phyloP scores from a whole-genome alignment of 1,140 invertebrate species.

The Drosophila ercepeae region DNA sequence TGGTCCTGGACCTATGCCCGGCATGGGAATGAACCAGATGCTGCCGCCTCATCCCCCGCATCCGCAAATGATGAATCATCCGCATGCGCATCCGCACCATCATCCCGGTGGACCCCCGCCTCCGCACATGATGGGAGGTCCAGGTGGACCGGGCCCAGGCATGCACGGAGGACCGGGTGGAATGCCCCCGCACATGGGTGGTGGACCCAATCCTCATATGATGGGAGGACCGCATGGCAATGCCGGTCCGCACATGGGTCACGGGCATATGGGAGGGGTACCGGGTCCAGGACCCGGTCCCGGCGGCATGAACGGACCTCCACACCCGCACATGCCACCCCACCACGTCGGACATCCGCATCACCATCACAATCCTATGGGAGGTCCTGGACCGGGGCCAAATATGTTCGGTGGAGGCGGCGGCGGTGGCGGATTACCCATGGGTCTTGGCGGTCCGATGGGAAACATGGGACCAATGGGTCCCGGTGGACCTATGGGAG shows the following conservation, averaged over 20 bases:
- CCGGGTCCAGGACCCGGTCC: constrained; percentile 66
- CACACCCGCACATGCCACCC: constrained; percentile 62
- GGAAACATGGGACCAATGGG: constrained; percentile 66
- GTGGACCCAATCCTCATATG: constrained; percentile 70
- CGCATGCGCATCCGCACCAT: constrained; percentile 57
- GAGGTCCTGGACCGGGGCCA: constrained; percentile 41
- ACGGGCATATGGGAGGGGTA: constrained; percentile 74
- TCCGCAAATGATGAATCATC: constrained; percentile 70
- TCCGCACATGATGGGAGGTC: constrained; percentile 67
- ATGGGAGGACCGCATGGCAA: constrained; percentile 69
- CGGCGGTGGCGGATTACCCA: constrained; percentile 42
- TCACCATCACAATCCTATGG: constrained; percentile 67
- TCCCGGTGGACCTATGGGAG: constrained; percentile 58
- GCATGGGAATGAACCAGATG: constrained; percentile 82
- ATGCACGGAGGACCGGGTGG: constrained; percentile 69
- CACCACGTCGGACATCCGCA: constrained; percentile 61
- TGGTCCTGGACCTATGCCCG: constrained; percentile 51
- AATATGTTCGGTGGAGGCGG: constrained; percentile 31
- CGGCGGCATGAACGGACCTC: constrained; percentile 68
- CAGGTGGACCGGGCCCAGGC: constrained; percentile 26
- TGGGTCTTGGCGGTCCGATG: constrained; percentile 69
- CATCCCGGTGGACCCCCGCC: constrained; percentile 69
- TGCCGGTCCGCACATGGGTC: constrained; percentile 70
- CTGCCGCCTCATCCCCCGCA: constrained; percentile 76
- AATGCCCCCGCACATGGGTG: constrained; percentile 71